Conservation (phyloP, 2,888 invertebrate genomes). For the Ptychoptera contaminata region DNA sequence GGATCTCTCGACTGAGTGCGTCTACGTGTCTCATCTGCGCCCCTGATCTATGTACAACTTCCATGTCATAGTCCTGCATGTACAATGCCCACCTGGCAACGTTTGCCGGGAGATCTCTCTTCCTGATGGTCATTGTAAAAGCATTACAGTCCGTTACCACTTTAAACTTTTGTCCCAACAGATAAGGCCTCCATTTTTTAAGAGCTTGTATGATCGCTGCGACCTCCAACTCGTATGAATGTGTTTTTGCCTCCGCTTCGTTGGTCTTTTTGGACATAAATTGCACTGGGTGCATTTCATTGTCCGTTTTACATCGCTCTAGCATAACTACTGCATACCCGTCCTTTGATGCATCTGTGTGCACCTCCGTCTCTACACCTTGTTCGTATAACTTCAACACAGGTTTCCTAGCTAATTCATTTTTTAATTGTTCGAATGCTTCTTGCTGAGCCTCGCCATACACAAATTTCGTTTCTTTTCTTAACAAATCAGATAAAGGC, state of each 20-base stretch:
- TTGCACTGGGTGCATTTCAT: no score
- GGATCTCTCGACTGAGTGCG: not conserved
- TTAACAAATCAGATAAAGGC: not conserved
- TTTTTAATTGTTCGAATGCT: not conserved
- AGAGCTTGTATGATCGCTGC: no score
- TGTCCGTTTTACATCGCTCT: slow-evolving; percentile 8
- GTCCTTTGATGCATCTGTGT: slow-evolving; percentile 16
- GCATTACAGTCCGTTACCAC: slow-evolving; percentile 15
- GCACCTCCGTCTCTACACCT: slow-evolving; percentile 12
- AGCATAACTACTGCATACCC: slow-evolving; percentile 16
- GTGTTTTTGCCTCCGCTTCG: slow-evolving; percentile 14
- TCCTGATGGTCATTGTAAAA: slow-evolving; percentile 14
- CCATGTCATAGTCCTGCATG: no score
- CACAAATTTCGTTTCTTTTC: not conserved
- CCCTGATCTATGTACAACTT: no score
- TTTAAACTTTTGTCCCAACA: slow-evolving; percentile 10
- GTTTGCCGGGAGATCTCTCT: no score
- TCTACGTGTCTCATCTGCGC: no score
- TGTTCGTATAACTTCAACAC: slow-evolving; percentile 16
- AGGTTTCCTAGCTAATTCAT: slow-evolving; percentile 3
- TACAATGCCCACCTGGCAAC: no score
- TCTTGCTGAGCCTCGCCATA: not conserved
- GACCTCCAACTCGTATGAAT: no score
- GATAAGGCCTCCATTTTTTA: not conserved
- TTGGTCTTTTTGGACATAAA: slow-evolving; percentile 14